A percentile compares a stretch with the other conserved stretches of the same genome.
Evolutionary conservation across 2,113 vertebrate genomes (phyloP).

Genomic region (Nyctibius bracteatus): DNA sequence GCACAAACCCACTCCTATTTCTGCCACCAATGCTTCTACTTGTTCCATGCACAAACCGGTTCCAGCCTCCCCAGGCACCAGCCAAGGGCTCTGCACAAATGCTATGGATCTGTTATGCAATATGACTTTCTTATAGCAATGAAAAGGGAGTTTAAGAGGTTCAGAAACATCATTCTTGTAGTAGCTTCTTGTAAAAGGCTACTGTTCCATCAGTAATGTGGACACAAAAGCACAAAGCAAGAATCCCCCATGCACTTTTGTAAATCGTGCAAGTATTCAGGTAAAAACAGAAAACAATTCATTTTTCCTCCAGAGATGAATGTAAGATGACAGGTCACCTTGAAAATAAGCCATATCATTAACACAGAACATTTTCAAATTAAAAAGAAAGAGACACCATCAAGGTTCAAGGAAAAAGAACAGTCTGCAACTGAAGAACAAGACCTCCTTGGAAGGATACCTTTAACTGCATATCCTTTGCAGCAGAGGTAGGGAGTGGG

Average conservation of each 20-base stretch:
- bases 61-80: background rate
- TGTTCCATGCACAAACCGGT: background rate
- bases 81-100: background rate
- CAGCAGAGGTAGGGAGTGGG: accelerated
- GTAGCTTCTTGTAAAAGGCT: background rate
- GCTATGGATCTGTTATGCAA: background rate
- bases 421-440: background rate
- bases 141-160: background rate
- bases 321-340: background rate
- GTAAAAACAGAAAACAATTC: background rate
- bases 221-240: background rate
- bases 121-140: background rate
- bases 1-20: background rate
- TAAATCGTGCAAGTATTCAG: background rate
- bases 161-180: background rate
- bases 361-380: background rate
- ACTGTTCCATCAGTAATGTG: background rate
- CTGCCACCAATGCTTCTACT: background rate
- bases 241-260: background rate
- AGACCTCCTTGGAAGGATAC: background rate
- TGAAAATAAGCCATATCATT: background rate
- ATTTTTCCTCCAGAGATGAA: background rate
- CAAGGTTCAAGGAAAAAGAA: background rate
- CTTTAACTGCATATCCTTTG: background rate
- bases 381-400: background rate